These are phyloP conservation scores for Vombatus ursinus DNA, from an alignment of 2,113 vertebrate species.

Conservation along the genomic window DNA sequence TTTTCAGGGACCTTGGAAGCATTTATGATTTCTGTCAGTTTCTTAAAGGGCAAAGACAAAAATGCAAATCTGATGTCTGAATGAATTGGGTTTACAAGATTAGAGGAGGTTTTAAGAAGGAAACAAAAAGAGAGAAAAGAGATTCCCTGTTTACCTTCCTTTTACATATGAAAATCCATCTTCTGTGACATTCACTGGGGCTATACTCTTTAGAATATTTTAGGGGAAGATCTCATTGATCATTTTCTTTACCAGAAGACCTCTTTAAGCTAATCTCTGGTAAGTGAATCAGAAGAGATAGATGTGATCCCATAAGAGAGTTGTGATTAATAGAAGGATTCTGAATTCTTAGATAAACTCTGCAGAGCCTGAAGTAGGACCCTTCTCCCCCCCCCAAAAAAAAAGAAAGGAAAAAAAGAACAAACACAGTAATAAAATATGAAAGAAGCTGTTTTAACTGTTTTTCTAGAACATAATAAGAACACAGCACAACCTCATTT, in stretches of 20 bases:
- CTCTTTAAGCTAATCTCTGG: background rate
- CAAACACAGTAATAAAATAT: background rate
- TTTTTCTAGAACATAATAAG: background rate
- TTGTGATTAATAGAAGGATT: background rate
- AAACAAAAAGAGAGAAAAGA: background rate
- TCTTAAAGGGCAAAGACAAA: constrained; percentile 40
- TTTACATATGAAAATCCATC: background rate
- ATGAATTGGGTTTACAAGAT: background rate
- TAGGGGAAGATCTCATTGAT: background rate
- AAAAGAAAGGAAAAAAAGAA: background rate
- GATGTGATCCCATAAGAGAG: background rate
- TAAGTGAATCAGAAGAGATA: background rate
- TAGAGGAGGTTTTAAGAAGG: constrained; percentile 17
- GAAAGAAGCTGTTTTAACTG: background rate
- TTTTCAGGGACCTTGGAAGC: background rate
- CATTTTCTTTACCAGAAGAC: background rate
- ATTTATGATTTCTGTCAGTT: constrained; percentile 11
- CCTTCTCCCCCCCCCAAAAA: background rate
- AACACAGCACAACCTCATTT: background rate
- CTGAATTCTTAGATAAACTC: background rate
- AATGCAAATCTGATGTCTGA: background rate
- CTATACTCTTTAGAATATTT: background rate
- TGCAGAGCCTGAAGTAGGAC: background rate
- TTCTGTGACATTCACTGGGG: background rate
- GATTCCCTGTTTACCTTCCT: background rate